Conservation (phyloP, 2,113 vertebrate species). For the cattle (Bos taurus) region ARS-UCD2.0 NC_037341.1:1075501-1076000, state of each 20-base stretch:
- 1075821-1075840: neutral
- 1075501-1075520: neutral
- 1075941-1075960: neutral
- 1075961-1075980: neutral
- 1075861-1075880: neutral
- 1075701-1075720: neutral
- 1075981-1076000: neutral
- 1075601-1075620: neutral
- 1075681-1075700: neutral
- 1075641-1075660: neutral
- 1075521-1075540: neutral
- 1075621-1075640: neutral
- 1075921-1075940: neutral
- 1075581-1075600: neutral
- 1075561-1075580: neutral
- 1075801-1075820: accelerated
- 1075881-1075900: no score
- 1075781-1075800: accelerated
- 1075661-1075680: no score
- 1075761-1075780: neutral
- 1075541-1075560: neutral
- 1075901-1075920: neutral
- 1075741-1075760: accelerated
- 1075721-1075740: accelerated
- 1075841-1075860: no score